Base-by-base conservation (phyloP, 1,140 invertebrate species). In the Propsilocerus akamusi region DNA sequence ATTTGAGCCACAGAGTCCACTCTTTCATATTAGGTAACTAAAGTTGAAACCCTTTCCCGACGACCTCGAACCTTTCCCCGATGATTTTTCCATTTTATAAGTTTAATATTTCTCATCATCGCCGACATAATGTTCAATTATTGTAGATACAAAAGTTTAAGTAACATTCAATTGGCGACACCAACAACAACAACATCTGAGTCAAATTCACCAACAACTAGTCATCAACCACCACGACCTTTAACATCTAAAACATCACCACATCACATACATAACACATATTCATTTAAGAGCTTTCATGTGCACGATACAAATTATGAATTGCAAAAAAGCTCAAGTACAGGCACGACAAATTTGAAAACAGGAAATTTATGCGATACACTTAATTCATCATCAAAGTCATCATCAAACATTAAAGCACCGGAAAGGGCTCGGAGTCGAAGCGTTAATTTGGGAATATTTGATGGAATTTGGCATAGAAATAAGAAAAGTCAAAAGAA, bases 391-490 rank as follows among this genome's bases (percentile, higher is more conserved):
- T 28, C 57, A 58, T 17, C 75, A 80, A 59, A 84, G 86, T 3
- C 82, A 4, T 88, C 85, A 17, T 84, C 82, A 0, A 85, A 88
- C 65, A 89, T 86, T 0, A 86, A 86, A 59, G 70, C 86, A 57
- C 84, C 83, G 22, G 84, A 87, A 58, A 87, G 87, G n/a, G n/a
- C n/a, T n/a, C n/a, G 60, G 75, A 84, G 62, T 83, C 80, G 47
- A 71, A 81, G 54, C 78, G 79, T 55, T 59, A 84, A 52, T 82
- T 80, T 50, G 74, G 82, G 63, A 85, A 83, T 54, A 89, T 85
- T 51, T 70, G 90, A 57, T 88, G 84, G 32, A 89, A 90, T 71
- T 71, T 91, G 53, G 84, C 89, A 34, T 89, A 85, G 83, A 82
- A 85, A 61, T 63, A 74, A 74, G 65, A 62, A 67, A 62, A 74